phyloP scores from a whole-genome alignment of 2,888 invertebrate species.

The Torymus aiolomorphi region DNA sequence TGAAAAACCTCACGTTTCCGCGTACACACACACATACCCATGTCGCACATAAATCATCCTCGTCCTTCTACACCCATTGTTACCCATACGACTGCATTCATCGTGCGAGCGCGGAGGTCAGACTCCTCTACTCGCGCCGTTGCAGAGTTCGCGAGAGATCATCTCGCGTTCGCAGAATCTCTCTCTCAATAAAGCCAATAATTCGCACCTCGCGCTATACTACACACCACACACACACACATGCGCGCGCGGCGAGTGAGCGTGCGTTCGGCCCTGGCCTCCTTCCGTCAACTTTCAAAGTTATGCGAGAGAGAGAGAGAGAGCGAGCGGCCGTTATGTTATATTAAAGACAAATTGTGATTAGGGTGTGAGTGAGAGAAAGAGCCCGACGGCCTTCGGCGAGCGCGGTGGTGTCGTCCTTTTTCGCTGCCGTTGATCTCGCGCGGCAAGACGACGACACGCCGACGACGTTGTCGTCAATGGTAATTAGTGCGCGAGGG shows the following conservation, averaged over 20 bases:
- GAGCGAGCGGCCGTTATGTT: slow-evolving; percentile 40
- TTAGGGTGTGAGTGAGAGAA: slow-evolving; percentile 47
- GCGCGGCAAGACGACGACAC: not conserved
- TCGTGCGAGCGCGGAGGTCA: too few relatives aligned
- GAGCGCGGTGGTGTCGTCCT: slow-evolving; percentile 13
- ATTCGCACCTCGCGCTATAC: slow-evolving; percentile 33
- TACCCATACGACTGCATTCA: too few relatives aligned
- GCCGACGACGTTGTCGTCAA: not conserved
- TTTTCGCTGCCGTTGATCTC: slow-evolving; percentile 39
- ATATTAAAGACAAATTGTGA: slow-evolving; percentile 57
- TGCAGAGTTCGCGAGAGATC: too few relatives aligned
- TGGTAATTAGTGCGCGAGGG: slow-evolving; percentile 16
- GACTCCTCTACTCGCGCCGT: too few relatives aligned
- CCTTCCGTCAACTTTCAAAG: slow-evolving; percentile 65
- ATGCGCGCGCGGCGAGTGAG: not conserved
- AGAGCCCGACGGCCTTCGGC: not conserved
- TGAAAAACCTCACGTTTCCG: too few relatives aligned
- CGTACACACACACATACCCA: too few relatives aligned
- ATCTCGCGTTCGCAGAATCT: too few relatives aligned
- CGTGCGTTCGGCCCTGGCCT: slow-evolving; percentile 63
- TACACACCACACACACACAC: too few relatives aligned
- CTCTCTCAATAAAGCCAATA: slow-evolving; percentile 33
- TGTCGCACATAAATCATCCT: too few relatives aligned
- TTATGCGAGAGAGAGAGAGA: slow-evolving; percentile 54
- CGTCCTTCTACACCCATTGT: too few relatives aligned